Conservation (phyloP, 2,888 invertebrate genomes). For the Fragum sueziense region DNA sequence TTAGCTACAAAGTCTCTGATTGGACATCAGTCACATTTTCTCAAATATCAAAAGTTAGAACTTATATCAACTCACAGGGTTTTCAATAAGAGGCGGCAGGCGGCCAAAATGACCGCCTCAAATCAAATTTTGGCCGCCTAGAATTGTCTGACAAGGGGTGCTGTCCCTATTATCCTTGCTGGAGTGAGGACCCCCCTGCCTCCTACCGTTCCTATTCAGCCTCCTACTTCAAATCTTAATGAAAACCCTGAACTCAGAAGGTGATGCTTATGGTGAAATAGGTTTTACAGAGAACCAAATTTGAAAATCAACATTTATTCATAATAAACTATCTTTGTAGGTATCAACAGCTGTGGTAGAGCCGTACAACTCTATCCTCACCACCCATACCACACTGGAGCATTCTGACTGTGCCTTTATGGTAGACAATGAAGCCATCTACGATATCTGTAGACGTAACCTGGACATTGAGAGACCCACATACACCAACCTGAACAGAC, state of each 20-base stretch:
- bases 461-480: slow-evolving; percentile 93
- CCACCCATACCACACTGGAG: slow-evolving; percentile 86
- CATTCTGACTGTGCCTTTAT: slow-evolving; percentile 98
- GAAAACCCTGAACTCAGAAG: not conserved
- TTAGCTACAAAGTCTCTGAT: too few relatives aligned
- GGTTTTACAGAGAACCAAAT: not conserved
- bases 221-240: too few relatives aligned
- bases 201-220: too few relatives aligned
- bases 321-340: slow-evolving; percentile 8
- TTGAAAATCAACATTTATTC: too few relatives aligned
- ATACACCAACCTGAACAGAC: slow-evolving; percentile 94
- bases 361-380: slow-evolving; percentile 50
- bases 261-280: not conserved
- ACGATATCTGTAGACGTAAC: slow-evolving; percentile 92
- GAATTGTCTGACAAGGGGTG: too few relatives aligned
- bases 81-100: too few relatives aligned
- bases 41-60: not conserved
- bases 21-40: too few relatives aligned
- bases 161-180: too few relatives aligned
- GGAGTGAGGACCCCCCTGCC: too few relatives aligned
- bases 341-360: slow-evolving; percentile 46
- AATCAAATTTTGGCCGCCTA: too few relatives aligned
- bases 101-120: too few relatives aligned
- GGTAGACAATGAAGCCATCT: slow-evolving; percentile 94
- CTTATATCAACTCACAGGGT: not conserved